phyloP scores from a whole-genome alignment of 1,140 invertebrate genomes.

The Cotesia glomerata region DNA sequence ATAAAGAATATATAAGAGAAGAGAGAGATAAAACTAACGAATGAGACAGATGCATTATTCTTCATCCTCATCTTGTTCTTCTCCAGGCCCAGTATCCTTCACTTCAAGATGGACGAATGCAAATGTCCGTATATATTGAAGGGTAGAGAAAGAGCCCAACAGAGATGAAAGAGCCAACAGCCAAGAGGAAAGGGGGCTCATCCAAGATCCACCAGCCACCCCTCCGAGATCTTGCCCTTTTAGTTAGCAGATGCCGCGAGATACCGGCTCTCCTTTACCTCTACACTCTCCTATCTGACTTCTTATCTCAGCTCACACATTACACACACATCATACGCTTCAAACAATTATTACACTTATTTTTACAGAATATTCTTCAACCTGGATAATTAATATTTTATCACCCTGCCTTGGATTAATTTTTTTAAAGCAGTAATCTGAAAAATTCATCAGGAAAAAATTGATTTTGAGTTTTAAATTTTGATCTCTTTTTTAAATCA shows the following conservation, averaged over 20 bases:
- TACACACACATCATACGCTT: too few relatives aligned
- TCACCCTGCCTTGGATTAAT: too few relatives aligned
- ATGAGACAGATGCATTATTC: too few relatives aligned
- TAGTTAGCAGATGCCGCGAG: slow-evolving; percentile 59
- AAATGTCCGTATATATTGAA: slow-evolving; percentile 1
- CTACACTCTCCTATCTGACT: background rate
- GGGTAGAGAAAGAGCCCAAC: slow-evolving; percentile 1
- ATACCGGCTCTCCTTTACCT: slow-evolving; percentile 27
- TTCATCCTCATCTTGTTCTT: background rate
- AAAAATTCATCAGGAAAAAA: too few relatives aligned
- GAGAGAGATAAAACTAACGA: slow-evolving; percentile 4
- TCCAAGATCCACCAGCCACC: background rate
- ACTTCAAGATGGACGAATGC: slow-evolving; percentile 24
- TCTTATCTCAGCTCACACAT: background rate
- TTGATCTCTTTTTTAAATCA: too few relatives aligned
- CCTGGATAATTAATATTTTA: background rate
- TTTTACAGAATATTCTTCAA: too few relatives aligned
- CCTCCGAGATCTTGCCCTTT: slow-evolving; percentile 51
- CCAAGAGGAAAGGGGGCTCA: slow-evolving; percentile 27
- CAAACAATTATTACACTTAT: background rate
- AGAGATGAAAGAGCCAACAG: slow-evolving; percentile 26
- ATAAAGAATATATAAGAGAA: slow-evolving; percentile 13
- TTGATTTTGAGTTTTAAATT: too few relatives aligned
- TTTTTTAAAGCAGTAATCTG: too few relatives aligned
- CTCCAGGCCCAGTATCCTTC: background rate